Evolutionary conservation across 2,113 vertebrate genomes (phyloP).

Genomic region (Ceuthmochares aereus): DNA sequence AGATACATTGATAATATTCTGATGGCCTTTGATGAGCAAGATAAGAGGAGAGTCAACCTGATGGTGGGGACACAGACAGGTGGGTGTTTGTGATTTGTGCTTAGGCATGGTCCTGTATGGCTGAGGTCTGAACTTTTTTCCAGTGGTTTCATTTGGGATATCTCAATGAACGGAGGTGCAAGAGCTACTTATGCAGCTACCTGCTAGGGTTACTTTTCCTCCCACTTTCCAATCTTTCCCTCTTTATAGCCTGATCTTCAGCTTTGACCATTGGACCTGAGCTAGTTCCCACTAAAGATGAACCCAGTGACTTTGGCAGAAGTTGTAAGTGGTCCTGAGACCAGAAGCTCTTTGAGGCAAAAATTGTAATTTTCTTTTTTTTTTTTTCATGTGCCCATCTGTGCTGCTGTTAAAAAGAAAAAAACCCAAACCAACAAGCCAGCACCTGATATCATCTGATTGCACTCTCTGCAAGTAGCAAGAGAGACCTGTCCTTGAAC

Average conservation of each 20-base stretch:
- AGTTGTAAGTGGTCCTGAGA: not conserved
- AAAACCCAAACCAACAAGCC: not conserved
- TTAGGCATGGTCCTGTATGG: not conserved
- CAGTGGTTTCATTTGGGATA: not conserved
- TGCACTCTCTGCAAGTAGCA: not conserved
- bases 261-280: not conserved
- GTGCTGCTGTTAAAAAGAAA: not conserved
- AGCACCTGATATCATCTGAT: not conserved
- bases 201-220: not conserved
- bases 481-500: constrained; percentile 42
- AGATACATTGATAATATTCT: not conserved
- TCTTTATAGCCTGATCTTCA: not conserved
- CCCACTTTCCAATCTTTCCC: not conserved
- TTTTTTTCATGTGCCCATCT: not conserved
- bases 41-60: not conserved
- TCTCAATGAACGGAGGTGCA: not conserved
- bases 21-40: not conserved
- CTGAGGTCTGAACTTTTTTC: not conserved
- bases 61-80: not conserved
- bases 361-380: not conserved
- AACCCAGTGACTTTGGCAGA: not conserved
- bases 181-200: not conserved
- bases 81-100: not conserved
- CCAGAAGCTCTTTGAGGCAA: not conserved
- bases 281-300: not conserved